Conservation (phyloP, 2,797 vertebrate species). For the Acipenser oxyrinchus region DNA sequence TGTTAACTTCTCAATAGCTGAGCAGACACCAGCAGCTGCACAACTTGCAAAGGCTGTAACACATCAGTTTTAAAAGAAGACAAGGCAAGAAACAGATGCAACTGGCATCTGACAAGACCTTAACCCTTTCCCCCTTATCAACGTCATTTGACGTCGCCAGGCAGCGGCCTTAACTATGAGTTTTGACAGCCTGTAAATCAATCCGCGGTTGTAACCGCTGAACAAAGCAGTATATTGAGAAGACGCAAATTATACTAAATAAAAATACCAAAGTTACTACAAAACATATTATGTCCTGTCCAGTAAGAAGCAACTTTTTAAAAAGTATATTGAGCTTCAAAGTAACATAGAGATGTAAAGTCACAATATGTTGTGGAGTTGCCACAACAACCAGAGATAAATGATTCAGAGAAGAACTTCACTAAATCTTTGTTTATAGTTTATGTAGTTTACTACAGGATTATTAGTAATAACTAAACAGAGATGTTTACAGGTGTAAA, state of each 20-base stretch:
- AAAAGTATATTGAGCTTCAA: no score
- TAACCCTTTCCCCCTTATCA: conserved; percentile 37
- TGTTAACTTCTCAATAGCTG: conserved; percentile 61
- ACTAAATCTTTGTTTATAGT: no score
- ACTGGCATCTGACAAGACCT: conserved; percentile 43
- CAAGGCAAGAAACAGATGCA: conserved; percentile 32
- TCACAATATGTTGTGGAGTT: no score
- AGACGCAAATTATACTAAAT: not conserved
- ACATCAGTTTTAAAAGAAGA: conserved; percentile 52
- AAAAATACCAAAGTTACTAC: not conserved
- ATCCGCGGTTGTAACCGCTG: not conserved
- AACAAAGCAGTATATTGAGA: not conserved
- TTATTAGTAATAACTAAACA: no score
- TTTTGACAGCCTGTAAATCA: conserved; percentile 6
- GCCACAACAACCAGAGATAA: no score
- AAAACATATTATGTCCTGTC: no score
- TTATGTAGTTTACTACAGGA: no score
- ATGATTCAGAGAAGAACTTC: no score
- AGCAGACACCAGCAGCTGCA: conserved; percentile 57
- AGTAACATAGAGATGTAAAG: no score
- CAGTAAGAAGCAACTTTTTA: no score
- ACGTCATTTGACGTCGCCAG: conserved; percentile 28
- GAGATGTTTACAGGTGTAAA: no score
- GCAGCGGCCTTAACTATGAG: conserved; percentile 20
- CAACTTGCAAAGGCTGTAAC: conserved; percentile 39